A percentile compares a stretch with the other conserved stretches of the same genome.
Conservation (phyloP, 2,113 vertebrate genomes). For the Emydocephalus ijimae region DNA sequence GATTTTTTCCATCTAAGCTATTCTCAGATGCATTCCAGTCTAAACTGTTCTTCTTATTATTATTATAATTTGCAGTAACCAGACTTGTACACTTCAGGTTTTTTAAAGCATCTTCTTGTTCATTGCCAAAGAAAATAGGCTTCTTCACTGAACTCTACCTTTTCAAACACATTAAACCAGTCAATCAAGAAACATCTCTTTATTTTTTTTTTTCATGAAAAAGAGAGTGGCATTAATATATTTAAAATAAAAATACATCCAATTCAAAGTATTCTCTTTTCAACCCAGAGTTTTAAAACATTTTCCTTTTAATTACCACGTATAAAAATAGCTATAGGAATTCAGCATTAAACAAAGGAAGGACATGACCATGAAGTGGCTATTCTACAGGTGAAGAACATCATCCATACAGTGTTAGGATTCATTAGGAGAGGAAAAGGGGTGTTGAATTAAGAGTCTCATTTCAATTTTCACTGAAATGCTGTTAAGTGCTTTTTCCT, state of each 20-base stretch:
- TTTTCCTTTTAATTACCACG: neutral
- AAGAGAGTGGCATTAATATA: conserved; percentile 2
- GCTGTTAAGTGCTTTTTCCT: neutral
- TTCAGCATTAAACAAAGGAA: neutral
- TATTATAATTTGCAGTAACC: neutral
- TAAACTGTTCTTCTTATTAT: neutral
- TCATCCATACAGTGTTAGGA: neutral
- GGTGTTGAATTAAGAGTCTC: neutral
- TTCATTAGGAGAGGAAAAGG: neutral
- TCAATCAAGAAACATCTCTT: neutral
- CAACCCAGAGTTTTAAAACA: neutral
- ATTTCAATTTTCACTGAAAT: neutral
- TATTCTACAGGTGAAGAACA: neutral
- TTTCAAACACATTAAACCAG: neutral
- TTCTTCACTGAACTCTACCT: neutral
- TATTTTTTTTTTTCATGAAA: neutral
- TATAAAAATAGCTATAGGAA: conserved; percentile 35
- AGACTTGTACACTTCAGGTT: neutral
- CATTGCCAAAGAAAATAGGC: neutral
- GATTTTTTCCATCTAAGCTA: neutral
- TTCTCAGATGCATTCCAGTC: neutral
- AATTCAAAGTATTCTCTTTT: neutral
- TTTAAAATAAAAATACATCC: neutral
- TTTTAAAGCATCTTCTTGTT: neutral
- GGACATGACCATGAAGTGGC: neutral